Conservation (phyloP, 53 echinoderm and acorn worm species). For the Apostichopus leukothele region DNA sequence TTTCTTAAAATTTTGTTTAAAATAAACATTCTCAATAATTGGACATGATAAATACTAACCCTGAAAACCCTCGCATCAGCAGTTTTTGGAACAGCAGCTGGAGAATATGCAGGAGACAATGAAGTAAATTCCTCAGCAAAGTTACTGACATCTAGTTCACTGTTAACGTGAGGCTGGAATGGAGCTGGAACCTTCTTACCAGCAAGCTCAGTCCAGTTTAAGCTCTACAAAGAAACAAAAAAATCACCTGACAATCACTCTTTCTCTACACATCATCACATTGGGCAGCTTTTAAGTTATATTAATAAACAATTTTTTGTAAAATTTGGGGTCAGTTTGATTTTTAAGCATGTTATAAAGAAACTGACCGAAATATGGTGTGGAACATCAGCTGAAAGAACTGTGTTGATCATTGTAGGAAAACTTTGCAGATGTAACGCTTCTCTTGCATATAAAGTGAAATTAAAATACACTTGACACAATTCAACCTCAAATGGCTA, state of each 20-base stretch:
- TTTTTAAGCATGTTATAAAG: too few species aligned
- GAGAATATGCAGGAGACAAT: constrained; percentile 87
- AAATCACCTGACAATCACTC: not conserved
- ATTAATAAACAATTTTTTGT: too few species aligned
- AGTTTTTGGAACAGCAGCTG: constrained; percentile 96
- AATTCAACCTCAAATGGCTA: not conserved
- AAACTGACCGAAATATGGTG: too few species aligned
- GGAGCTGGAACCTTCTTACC: constrained; percentile 77
- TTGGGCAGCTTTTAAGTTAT: too few species aligned
- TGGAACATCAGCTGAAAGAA: too few species aligned
- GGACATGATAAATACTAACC: constrained; percentile 52
- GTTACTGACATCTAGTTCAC: constrained; percentile 87
- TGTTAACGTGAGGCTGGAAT: constrained; percentile 85
- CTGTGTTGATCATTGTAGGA: too few species aligned
- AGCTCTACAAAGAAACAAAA: constrained; percentile 48
- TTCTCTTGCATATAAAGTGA: not conserved
- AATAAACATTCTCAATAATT: too few species aligned
- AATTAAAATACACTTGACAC: not conserved
- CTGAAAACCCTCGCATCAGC: constrained; percentile 90
- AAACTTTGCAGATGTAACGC: not conserved
- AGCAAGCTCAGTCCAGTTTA: constrained; percentile 85
- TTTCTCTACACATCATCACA: not conserved
- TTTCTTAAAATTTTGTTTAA: too few species aligned
- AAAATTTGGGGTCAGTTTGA: too few species aligned
- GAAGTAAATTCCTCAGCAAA: constrained; percentile 97